Evolutionary conservation across 1,140 invertebrate species (phyloP).

Genomic region (Zaprionus camerounensis): DNA sequence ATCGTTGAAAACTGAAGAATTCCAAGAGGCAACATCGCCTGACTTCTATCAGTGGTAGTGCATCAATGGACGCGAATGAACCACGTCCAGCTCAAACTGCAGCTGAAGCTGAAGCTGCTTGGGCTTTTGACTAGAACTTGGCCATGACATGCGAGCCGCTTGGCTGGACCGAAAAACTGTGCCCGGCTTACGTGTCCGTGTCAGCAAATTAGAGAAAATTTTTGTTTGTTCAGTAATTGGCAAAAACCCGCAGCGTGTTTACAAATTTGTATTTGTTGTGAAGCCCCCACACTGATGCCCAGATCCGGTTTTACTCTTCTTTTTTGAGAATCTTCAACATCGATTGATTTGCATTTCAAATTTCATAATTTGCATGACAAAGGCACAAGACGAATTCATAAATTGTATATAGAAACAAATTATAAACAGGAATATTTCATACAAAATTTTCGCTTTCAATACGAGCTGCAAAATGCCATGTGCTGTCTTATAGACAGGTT

Average conservation of each 20-base stretch:
- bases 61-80: constrained; percentile 46
- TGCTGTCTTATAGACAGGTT: not conserved
- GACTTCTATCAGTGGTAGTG: constrained; percentile 60
- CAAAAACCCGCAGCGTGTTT: constrained; percentile 52
- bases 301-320: constrained; percentile 40
- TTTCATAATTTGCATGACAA: constrained; percentile 68
- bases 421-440: constrained; percentile 36
- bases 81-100: constrained; percentile 43
- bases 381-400: constrained; percentile 27
- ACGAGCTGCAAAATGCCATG: not conserved
- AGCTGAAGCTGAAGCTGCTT: constrained; percentile 9
- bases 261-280: constrained; percentile 52
- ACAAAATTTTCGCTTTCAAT: constrained; percentile 55
- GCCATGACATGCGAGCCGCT: constrained; percentile 67
- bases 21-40: constrained; percentile 57
- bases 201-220: constrained; percentile 78
- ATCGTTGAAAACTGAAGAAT: not conserved
- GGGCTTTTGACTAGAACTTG: constrained; percentile 66
- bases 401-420: constrained; percentile 37
- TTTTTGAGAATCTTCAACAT: constrained; percentile 36
- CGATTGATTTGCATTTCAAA: constrained; percentile 57
- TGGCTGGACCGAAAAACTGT: constrained; percentile 17
- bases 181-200: constrained; percentile 53
- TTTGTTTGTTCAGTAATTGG: constrained; percentile 75
- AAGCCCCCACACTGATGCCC: not conserved